Evolutionary conservation across 1,140 invertebrate species (phyloP), one percentile per base, ranked within the genome.

Genomic region (Varroa destructor): DNA sequence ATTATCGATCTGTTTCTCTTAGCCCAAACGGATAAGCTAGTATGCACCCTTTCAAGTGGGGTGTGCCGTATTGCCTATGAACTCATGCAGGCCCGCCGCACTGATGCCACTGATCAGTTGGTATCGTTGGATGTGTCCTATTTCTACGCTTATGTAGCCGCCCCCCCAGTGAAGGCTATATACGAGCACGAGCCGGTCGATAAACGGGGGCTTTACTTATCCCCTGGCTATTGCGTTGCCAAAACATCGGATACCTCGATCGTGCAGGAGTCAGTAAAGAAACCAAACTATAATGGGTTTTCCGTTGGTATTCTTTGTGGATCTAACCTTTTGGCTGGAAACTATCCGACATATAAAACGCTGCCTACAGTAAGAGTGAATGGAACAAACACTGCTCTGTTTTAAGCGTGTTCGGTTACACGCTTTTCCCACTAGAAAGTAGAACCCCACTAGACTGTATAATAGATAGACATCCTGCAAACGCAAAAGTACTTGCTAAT

Each of bases 41-140:
- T 98, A 6, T 97, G 93, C 80, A 97, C 93, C 0, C 96, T 97
- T 78, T 96, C 92, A 58, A 96, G 93, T 70, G 93, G 95, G 85
- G 91, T 89, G 79, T 96, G 93, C 77, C 85, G 93, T 37, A 86
- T 96, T 6, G 93, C 92, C 0, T 97, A 96, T 80, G 93, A 97
- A 81, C 85, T 97, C 72, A 95, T 96, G 90, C 91, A 96, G 80
- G 87, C 87, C 0, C 84, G 89, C 75, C 85, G 90, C 76, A 84
- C 86, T 14, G 92, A 97, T 82, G 91, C 90, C 0, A 85, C 91
- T 0, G 79, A 86, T 75, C 84, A 84, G 71, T 94, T 93, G 79
- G 84, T 86, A 74, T 96, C 92, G 1, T 82, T 97, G 46, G 94
- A 97, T 80, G 93, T 74, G 25, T 67, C 64, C 25, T 70, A 75